phyloP scores from a whole-genome alignment of 1,140 invertebrate species.

The Ceratoteleas bidentatus region DNA sequence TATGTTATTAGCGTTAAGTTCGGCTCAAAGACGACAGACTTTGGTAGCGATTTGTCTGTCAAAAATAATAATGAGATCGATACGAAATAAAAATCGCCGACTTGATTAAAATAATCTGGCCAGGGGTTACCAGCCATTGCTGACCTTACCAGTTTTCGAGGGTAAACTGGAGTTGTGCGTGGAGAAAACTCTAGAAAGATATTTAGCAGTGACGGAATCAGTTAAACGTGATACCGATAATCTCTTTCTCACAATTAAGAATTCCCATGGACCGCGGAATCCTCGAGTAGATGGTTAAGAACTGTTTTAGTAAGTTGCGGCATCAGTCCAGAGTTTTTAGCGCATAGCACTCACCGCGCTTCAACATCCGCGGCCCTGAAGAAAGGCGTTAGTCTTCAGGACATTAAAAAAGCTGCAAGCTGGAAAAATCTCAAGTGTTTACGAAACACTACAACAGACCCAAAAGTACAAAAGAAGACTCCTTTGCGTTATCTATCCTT shows the following conservation, averaged over 20 bases:
- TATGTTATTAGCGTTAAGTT: slow-evolving; percentile 26
- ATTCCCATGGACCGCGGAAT: background rate
- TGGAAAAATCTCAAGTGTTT: background rate
- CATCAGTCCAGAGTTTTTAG: too few species aligned
- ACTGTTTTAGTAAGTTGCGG: too few species aligned
- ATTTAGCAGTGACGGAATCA: background rate
- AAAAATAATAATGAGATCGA: slow-evolving; percentile 36
- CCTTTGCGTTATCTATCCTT: background rate
- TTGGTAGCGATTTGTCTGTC: slow-evolving; percentile 27
- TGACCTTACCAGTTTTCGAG: slow-evolving; percentile 24
- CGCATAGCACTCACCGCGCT: background rate
- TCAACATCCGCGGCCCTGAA: background rate
- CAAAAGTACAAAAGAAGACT: background rate
- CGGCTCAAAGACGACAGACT: slow-evolving; percentile 46
- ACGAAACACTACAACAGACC: background rate
- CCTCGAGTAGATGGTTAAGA: background rate
- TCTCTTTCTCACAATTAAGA: too few species aligned
- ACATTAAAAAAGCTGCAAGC: background rate
- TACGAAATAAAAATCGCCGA: slow-evolving; percentile 46
- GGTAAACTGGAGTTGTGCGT: slow-evolving; percentile 32
- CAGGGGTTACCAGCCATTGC: slow-evolving; percentile 20
- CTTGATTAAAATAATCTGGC: slow-evolving; percentile 26
- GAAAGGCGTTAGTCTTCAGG: background rate
- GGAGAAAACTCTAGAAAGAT: slow-evolving; percentile 23
- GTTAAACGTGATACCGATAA: too few species aligned